Percentiles rank a stretch among this genome's conserved stretches.
Conservation (phyloP, 2,797 vertebrate species). For the Phoeniculus purpureus region DNA sequence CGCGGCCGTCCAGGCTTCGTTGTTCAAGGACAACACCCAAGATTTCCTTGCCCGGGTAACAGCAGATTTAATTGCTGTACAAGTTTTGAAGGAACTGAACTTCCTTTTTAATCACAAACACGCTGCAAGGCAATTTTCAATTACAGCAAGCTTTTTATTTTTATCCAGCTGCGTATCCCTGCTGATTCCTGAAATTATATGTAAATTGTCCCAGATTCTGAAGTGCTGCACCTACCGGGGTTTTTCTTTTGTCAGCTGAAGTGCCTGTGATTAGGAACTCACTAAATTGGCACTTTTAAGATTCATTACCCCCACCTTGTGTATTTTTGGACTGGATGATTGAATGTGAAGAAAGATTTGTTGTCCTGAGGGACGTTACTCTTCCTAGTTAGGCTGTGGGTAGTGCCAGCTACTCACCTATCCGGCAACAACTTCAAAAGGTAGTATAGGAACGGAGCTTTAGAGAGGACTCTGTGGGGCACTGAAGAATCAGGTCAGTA, state of each 20-base stretch:
- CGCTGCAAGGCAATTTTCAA: conserved; percentile 79
- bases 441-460: conserved; percentile 47
- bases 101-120: conserved; percentile 81
- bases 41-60: conserved; percentile 72
- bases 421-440: conserved; percentile 70
- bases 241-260: conserved; percentile 80
- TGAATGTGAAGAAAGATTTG: conserved; percentile 55
- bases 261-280: conserved; percentile 77
- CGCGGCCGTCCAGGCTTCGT: conserved; percentile 43
- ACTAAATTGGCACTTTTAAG: conserved; percentile 76
- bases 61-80: conserved; percentile 77
- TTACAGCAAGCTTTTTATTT: conserved; percentile 81
- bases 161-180: conserved; percentile 81
- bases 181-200: conserved; percentile 80
- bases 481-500: conserved; percentile 74
- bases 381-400: conserved; percentile 71
- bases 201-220: conserved; percentile 81
- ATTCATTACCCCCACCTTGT: conserved; percentile 58
- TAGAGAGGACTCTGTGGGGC: conserved; percentile 53
- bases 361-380: conserved; percentile 41
- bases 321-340: conserved; percentile 61
- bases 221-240: conserved; percentile 76
- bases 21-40: conserved; percentile 63
- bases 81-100: conserved; percentile 74
- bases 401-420: conserved; percentile 62